Evolutionary conservation across 2,888 invertebrate species (phyloP), one percentile per base, ranked within the genome.

Genomic region (Himalopsyche japonica): DNA sequence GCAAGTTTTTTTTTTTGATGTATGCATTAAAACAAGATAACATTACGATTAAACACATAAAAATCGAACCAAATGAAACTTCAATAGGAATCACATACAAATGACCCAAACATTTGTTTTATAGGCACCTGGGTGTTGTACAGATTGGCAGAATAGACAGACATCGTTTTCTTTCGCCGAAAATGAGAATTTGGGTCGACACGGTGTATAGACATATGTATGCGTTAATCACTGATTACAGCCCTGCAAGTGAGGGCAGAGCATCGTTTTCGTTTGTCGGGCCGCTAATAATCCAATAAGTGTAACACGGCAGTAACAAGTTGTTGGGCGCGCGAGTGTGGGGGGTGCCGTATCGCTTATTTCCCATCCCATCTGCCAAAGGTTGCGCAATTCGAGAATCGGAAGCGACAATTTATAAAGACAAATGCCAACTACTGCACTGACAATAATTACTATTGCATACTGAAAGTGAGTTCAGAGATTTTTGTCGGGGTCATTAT

Each of bases 361-460:
- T 78, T 78, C 78, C 78, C 78, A 78, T 78, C 37, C 78, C 43
- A 78, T 34, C 37, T 78, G 78, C 78, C 57, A 57, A 57, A 57
- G 57, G 57, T 57, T 57, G 57, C 20, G 57, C 57, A 57, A 57
- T 57, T 20, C 57, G 57, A 57, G 20, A 57, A 57, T 57, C 57
- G 57, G 57, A 57, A 57, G 24, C 57, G 43, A 57, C 57, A 24
- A 20, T 7, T 57, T 12, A 43, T 37, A 24, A 20, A n/a, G 57
- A 57, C 57, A 3, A n/a, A 57, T 57, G 57, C 57, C 57, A 57
- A 57, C 57, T 20, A 24, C 24, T 57, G 57, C 57, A 20, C 57
- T 20, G 57, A 57, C 57, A 57, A 57, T 57, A 57, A 57, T 57
- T 20, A 10, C 57, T 20, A 57, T 57, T 57, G 57, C 57, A 57